Conservation (phyloP, 1,140 invertebrate species). For the Tetraneura akinire region DNA sequence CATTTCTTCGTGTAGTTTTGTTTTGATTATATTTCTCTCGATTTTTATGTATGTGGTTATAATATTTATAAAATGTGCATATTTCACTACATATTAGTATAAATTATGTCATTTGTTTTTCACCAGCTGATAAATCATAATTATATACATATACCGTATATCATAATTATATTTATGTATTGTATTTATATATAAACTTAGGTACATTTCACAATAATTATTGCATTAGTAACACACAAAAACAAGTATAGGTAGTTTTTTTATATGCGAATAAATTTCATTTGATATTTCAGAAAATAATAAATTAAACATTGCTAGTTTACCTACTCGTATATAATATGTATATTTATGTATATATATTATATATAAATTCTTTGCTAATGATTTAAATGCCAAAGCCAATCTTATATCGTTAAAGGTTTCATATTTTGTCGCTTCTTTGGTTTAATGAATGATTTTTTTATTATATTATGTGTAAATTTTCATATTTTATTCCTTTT, state of each 20-base stretch:
- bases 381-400: background rate
- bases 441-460: background rate
- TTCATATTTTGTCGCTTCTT: background rate
- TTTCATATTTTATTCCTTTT: too few relatives aligned
- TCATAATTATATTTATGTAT: background rate
- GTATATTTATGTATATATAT: too few relatives aligned
- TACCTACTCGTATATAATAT: background rate
- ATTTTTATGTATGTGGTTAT: too few relatives aligned
- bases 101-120: background rate
- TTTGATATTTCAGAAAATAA: background rate
- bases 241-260: background rate
- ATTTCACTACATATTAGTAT: too few relatives aligned
- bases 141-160: background rate
- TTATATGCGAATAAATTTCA: background rate
- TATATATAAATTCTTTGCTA: background rate
- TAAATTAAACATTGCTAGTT: too few relatives aligned
- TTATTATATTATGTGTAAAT: background rate
- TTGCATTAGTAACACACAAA: background rate
- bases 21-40: conserved; percentile 3
- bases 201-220: too few relatives aligned
- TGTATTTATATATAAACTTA: background rate
- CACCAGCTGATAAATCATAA: background rate
- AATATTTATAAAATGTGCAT: background rate
- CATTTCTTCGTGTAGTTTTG: background rate
- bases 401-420: background rate